Percentiles rank a stretch among this genome's conserved stretches.
These are phyloP conservation scores for Apis florea DNA, from an alignment of 1,140 invertebrate species.

Conservation along the genomic window DNA sequence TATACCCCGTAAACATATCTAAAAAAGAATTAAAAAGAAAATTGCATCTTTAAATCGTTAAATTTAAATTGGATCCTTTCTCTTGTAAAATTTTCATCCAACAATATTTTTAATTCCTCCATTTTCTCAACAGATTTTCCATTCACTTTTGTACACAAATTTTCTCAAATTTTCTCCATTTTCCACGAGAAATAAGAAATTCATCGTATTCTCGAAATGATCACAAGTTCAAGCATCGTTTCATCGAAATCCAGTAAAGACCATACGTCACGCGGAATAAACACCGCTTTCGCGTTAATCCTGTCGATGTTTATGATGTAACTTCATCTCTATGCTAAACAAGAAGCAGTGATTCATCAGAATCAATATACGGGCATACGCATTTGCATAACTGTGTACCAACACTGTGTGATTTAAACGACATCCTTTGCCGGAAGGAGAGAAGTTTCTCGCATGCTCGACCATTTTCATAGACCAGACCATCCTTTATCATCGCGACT, in stretches of 20 bases:
- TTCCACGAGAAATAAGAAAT: not conserved
- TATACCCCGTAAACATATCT: too few species aligned
- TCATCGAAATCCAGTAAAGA: not conserved
- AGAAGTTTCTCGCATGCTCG: slow-evolving; percentile 47
- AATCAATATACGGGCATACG: not conserved
- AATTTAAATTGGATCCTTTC: too few species aligned
- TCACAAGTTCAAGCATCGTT: not conserved
- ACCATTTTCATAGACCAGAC: slow-evolving; percentile 6
- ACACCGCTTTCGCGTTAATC: not conserved
- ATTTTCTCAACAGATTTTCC: not conserved
- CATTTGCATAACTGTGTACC: slow-evolving; percentile 66
- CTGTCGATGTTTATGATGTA: not conserved
- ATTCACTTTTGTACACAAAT: not conserved
- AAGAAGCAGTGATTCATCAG: not conserved
- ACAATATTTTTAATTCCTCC: not conserved
- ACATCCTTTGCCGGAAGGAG: slow-evolving; percentile 53
- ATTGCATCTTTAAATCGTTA: too few species aligned
- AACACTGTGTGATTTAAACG: slow-evolving; percentile 57
- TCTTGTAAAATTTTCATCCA: too few species aligned
- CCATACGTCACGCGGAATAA: not conserved
- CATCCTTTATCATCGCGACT: slow-evolving; percentile 1
- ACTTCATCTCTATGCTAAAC: not conserved
- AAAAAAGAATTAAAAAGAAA: too few species aligned
- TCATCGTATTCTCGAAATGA: not conserved
- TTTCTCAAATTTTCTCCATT: not conserved